phyloP scores from a whole-genome alignment of 1,140 invertebrate genomes.

The Aphelinus atriplicis region DNA sequence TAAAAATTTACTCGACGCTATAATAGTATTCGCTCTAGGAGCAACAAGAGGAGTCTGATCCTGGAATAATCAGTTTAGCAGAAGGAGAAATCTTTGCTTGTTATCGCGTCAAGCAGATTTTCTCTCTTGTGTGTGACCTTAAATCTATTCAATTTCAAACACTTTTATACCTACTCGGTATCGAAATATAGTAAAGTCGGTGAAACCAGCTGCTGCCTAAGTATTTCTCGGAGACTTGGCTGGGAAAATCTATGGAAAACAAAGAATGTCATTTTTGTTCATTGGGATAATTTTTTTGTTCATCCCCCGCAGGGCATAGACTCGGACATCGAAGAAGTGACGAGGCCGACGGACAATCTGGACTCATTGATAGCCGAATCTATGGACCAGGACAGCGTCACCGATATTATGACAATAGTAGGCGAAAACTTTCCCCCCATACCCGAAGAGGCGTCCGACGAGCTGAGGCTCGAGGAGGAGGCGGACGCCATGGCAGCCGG shows the following conservation, averaged over 20 bases:
- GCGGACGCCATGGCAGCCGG: constrained; percentile 53
- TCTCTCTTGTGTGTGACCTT: too few relatives aligned
- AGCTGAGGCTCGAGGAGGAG: constrained; percentile 60
- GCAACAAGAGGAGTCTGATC: too few relatives aligned
- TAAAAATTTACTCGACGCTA: too few relatives aligned
- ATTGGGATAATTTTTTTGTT: not conserved
- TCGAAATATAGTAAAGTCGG: too few relatives aligned
- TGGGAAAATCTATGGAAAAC: not conserved
- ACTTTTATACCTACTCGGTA: too few relatives aligned
- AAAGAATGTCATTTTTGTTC: not conserved
- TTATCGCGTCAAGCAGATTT: too few relatives aligned
- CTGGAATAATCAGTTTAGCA: too few relatives aligned
- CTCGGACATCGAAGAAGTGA: constrained; percentile 87
- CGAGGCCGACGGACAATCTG: constrained; percentile 61
- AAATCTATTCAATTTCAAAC: too few relatives aligned
- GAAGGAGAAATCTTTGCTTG: too few relatives aligned
- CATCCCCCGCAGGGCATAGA: constrained; percentile 75
- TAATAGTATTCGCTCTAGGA: too few relatives aligned
- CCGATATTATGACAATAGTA: constrained; percentile 52
- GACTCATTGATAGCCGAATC: constrained; percentile 53
- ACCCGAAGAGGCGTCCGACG: constrained; percentile 62
- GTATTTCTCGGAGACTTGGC: not conserved
- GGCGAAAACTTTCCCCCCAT: constrained; percentile 62
- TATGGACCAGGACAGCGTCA: constrained; percentile 55
- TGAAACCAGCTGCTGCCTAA: too few relatives aligned